Percentiles rank a stretch among this genome's conserved stretches.
These are phyloP conservation scores for Trachops cirrhosus DNA, from an alignment of 2,797 vertebrate species.

Conservation along the genomic window DNA sequence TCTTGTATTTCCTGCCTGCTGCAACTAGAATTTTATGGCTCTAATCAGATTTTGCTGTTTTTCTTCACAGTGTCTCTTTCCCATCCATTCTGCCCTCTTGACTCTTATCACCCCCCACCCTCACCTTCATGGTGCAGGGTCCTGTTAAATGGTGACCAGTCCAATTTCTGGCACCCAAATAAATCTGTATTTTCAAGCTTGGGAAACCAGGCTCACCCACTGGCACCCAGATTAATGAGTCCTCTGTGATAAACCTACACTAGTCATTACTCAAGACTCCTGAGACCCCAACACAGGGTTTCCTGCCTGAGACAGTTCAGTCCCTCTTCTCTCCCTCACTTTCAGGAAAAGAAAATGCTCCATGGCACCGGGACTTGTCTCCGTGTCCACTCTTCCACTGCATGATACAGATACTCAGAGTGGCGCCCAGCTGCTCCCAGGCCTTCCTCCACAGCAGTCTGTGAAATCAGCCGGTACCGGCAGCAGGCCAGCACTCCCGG, in stretches of 20 bases:
- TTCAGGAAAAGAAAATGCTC: background rate
- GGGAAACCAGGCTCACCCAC: conserved; percentile 79
- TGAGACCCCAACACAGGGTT: background rate
- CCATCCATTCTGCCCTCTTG: conserved; percentile 32
- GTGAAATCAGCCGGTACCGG: conserved; percentile 1
- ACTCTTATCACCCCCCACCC: conserved; percentile 30
- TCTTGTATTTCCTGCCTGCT: background rate
- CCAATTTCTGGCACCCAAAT: conserved; percentile 81
- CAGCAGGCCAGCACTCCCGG: too few relatives aligned
- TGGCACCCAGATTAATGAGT: conserved; percentile 84
- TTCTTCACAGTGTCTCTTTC: background rate
- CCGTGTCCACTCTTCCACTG: conserved; percentile 70
- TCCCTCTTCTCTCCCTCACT: background rate
- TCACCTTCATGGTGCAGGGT: conserved; percentile 69
- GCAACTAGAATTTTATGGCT: background rate
- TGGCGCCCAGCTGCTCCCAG: background rate
- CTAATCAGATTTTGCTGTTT: conserved; percentile 23
- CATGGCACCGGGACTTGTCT: conserved; percentile 87
- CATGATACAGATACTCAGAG: background rate
- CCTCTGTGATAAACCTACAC: conserved; percentile 74
- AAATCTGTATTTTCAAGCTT: conserved; percentile 86
- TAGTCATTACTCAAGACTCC: conserved; percentile 70
- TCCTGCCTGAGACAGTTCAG: conserved; percentile 43
- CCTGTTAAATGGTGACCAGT: conserved; percentile 77
- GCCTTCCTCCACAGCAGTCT: conserved; percentile 35